These are phyloP conservation scores for Ceyx margarethae DNA, from an alignment of 2,113 vertebrate species.

Conservation along the genomic window DNA sequence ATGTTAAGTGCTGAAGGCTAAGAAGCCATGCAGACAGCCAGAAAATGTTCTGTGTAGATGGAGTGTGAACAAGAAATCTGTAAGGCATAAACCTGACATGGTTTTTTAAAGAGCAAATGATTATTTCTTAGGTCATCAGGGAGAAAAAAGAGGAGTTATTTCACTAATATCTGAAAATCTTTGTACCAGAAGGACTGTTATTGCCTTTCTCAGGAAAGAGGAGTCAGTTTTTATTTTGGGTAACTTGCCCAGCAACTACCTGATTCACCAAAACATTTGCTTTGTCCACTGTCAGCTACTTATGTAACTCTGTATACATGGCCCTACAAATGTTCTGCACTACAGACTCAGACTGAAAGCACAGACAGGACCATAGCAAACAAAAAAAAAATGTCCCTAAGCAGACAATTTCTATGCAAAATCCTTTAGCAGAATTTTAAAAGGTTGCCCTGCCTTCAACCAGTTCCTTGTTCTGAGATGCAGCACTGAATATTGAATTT, in stretches of 20 bases:
- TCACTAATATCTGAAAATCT: neutral
- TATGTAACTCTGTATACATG: neutral
- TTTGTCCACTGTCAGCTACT: neutral
- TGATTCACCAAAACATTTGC: neutral
- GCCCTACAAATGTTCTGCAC: neutral
- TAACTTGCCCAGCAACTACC: neutral
- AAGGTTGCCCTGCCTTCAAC: neutral
- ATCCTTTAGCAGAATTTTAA: neutral
- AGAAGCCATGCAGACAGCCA: neutral
- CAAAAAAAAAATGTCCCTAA: neutral
- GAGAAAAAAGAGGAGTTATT: neutral
- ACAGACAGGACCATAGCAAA: neutral
- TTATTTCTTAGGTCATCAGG: neutral
- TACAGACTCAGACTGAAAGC: neutral
- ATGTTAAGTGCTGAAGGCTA: neutral
- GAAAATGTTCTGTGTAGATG: neutral
- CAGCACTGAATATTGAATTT: neutral
- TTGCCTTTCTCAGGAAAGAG: neutral
- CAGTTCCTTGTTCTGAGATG: neutral
- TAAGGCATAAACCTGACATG: neutral
- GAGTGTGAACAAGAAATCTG: neutral
- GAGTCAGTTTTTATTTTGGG: neutral
- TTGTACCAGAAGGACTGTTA: neutral
- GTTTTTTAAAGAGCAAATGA: conserved; percentile 8
- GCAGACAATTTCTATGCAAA: neutral